Conservation (phyloP, 2,113 vertebrate species). For the Cygnus buccinator region DNA sequence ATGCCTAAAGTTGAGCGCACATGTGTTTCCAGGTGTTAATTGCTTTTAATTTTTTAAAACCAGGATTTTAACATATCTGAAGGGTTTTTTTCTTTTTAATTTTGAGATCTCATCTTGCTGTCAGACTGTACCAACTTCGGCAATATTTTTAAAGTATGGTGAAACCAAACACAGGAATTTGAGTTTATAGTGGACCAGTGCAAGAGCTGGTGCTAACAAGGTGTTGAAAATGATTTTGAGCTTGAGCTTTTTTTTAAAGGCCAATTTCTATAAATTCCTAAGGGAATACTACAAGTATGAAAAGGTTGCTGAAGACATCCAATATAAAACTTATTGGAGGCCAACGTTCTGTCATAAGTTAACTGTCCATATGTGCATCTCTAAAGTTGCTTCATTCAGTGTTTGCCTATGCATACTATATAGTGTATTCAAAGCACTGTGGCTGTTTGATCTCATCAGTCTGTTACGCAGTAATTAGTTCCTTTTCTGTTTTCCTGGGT, state of each 20-base stretch:
- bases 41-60: not conserved
- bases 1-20: slow-evolving; percentile 2
- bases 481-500: slow-evolving; percentile 43
- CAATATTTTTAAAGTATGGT: not conserved
- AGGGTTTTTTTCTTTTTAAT: not conserved
- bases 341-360: not conserved
- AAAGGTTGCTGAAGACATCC: not conserved
- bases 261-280: not conserved
- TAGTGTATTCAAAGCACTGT: not conserved
- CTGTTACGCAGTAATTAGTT: slow-evolving; percentile 18
- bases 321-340: not conserved
- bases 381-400: not conserved
- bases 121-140: not conserved
- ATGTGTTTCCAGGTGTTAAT: slow-evolving; percentile 17
- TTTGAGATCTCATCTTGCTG: not conserved
- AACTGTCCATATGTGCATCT: slow-evolving; percentile 29
- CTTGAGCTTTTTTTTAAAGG: not conserved
- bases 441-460: slow-evolving; percentile 1
- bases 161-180: not conserved
- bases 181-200: not conserved
- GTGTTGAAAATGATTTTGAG: not conserved
- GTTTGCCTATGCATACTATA: not conserved
- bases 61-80: not conserved
- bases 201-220: not conserved
- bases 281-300: not conserved